A percentile compares a stretch with the other conserved stretches of the same genome.
Evolutionary conservation across 2,888 invertebrate genomes (phyloP).

Genomic region (Cephus runcator): DNA sequence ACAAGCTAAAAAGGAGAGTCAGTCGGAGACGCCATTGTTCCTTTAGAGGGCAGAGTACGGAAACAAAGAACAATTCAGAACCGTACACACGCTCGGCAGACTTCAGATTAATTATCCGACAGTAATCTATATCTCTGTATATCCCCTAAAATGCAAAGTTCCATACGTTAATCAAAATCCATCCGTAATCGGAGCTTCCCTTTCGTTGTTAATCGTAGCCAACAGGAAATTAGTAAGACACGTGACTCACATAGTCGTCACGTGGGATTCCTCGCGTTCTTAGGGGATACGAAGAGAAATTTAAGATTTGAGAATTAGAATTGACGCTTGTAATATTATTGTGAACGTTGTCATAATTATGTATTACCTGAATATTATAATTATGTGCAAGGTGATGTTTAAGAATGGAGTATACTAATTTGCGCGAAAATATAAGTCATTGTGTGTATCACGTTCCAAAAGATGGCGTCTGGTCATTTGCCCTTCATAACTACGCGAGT

Average conservation of each 20-base stretch:
- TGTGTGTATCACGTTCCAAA: neutral
- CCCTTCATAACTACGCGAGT: neutral
- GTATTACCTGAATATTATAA: neutral
- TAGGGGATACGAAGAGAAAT: neutral
- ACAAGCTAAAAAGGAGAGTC: neutral
- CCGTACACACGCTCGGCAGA: neutral
- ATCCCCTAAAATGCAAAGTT: neutral
- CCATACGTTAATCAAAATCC: neutral
- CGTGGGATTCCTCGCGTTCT: neutral
- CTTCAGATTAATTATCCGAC: neutral
- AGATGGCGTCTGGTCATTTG: constrained; percentile 2
- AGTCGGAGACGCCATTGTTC: neutral
- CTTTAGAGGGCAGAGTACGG: neutral
- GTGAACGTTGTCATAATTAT: too few species aligned
- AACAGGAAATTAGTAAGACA: neutral
- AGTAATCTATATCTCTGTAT: neutral
- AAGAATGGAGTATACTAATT: neutral
- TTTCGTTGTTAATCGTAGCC: neutral
- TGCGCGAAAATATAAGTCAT: neutral
- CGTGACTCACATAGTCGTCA: neutral
- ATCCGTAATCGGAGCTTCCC: neutral
- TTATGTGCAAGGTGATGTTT: neutral
- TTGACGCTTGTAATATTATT: too few species aligned
- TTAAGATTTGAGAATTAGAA: neutral
- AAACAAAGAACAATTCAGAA: neutral